A percentile compares a stretch with the other conserved stretches of the same genome.
These are phyloP conservation scores for Drosophila pseudoananassae DNA, from an alignment of 1,140 invertebrate species.

Conservation along the genomic window DNA sequence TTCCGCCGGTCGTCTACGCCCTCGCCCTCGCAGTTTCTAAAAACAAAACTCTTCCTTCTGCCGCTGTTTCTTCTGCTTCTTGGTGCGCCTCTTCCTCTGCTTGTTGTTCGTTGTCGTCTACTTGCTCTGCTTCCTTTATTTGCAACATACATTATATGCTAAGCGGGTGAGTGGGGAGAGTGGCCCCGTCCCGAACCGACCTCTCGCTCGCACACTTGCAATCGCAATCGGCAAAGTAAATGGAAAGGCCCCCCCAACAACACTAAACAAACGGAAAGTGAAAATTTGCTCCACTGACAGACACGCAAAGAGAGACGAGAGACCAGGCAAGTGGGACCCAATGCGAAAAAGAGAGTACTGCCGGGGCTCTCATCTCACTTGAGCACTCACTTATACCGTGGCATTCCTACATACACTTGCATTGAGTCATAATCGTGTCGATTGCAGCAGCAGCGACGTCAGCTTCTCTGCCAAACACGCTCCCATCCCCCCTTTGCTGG, in stretches of 20 bases:
- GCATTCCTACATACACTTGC: conserved; percentile 63
- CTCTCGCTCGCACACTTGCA: conserved; percentile 51
- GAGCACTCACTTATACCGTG: conserved; percentile 17
- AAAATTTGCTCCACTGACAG: conserved; percentile 81
- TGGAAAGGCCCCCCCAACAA: conserved; percentile 72
- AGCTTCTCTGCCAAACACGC: conserved; percentile 32
- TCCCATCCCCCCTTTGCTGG: not conserved
- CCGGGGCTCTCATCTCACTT: conserved; percentile 22
- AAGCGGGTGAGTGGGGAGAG: conserved; percentile 7
- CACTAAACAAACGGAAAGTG: conserved; percentile 80
- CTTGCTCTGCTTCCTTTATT: conserved; percentile 80
- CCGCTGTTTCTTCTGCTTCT: conserved; percentile 40
- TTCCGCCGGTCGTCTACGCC: conserved; percentile 33
- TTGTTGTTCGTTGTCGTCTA: conserved; percentile 21
- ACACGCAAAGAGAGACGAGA: conserved; percentile 16
- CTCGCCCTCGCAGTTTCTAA: conserved; percentile 45
- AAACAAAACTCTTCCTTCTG: conserved; percentile 78
- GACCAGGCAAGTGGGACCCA: conserved; percentile 7
- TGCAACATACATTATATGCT: conserved; percentile 61
- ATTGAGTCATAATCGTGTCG: conserved; percentile 79
- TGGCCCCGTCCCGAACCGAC: not conserved
- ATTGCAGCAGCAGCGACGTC: conserved; percentile 60
- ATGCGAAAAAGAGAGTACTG: conserved; percentile 8
- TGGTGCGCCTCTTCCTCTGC: conserved; percentile 20
- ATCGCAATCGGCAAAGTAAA: conserved; percentile 71